Conservation (phyloP, 2,113 vertebrate genomes). For the Pleuronectes platessa region DNA sequence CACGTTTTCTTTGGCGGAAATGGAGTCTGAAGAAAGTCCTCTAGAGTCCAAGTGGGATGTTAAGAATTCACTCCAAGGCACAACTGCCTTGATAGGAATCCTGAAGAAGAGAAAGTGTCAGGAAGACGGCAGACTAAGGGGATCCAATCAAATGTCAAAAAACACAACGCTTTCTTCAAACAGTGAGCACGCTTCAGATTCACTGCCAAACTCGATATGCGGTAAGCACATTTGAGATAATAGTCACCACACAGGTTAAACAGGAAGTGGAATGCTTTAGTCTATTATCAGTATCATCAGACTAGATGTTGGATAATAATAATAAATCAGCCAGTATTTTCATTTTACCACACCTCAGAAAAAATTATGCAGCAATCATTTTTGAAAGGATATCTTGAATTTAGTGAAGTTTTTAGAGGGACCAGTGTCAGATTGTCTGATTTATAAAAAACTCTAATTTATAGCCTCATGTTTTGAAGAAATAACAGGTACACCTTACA, state of each 20-base stretch:
- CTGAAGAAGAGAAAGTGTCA: conserved; percentile 95
- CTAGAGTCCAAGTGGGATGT: conserved; percentile 85
- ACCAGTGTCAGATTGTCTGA: no score
- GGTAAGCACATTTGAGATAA: conserved; percentile 82
- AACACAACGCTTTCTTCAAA: conserved; percentile 88
- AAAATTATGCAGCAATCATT: no score
- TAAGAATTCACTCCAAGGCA: conserved; percentile 88
- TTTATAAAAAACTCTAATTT: no score
- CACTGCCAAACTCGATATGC: conserved; percentile 89
- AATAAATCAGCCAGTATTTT: no score
- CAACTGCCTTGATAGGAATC: conserved; percentile 95
- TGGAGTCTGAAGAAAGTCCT: conserved; percentile 86
- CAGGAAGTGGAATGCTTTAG: not conserved
- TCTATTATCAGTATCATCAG: not conserved
- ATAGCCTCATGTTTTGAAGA: no score
- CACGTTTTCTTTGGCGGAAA: conserved; percentile 79
- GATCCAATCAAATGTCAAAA: conserved; percentile 88
- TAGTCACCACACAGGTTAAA: not conserved
- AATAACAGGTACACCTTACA: no score
- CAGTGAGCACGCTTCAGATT: conserved; percentile 86
- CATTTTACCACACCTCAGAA: no score
- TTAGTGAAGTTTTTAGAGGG: no score
- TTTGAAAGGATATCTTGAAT: no score
- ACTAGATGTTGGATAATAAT: no score
- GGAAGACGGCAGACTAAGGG: conserved; percentile 89